These are phyloP conservation scores for Jordanella pulchra DNA, from an alignment of 2,797 vertebrate genomes.

Conservation along the genomic window DNA sequence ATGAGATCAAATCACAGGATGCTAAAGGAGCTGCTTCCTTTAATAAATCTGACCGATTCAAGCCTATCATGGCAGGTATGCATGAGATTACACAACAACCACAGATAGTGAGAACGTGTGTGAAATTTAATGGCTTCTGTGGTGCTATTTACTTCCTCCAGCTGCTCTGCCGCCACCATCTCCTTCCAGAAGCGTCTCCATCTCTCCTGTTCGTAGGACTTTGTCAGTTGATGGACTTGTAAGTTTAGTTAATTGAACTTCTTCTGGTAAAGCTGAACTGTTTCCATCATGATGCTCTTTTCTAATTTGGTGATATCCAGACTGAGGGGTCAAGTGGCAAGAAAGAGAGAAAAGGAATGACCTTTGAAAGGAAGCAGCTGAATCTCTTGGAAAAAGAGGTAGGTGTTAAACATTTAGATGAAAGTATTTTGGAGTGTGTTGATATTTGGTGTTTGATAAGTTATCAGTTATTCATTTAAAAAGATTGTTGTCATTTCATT, in stretches of 20 bases:
- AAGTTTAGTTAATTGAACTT: slow-evolving; percentile 40
- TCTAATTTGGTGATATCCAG: slow-evolving; percentile 47
- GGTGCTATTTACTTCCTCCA: background rate
- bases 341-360: slow-evolving; percentile 76
- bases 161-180: slow-evolving; percentile 50
- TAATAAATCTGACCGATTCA: slow-evolving; percentile 82
- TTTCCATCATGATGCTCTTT: background rate
- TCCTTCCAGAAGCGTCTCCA: slow-evolving; percentile 41
- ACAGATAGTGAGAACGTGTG: background rate
- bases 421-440: background rate
- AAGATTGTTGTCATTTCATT: background rate
- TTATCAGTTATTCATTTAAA: background rate
- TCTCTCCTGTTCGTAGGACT: slow-evolving; percentile 80
- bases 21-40: slow-evolving; percentile 82
- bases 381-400: slow-evolving; percentile 92
- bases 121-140: too few species aligned
- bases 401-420: slow-evolving; percentile 3
- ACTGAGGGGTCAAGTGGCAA: slow-evolving; percentile 67
- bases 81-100: background rate
- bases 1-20: slow-evolving; percentile 79
- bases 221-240: slow-evolving; percentile 81
- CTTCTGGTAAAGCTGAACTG: background rate
- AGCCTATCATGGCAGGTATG: slow-evolving; percentile 76
- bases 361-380: slow-evolving; percentile 83
- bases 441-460: background rate